Conservation (phyloP, 2,888 invertebrate species). For the Drosophila differens region DNA sequence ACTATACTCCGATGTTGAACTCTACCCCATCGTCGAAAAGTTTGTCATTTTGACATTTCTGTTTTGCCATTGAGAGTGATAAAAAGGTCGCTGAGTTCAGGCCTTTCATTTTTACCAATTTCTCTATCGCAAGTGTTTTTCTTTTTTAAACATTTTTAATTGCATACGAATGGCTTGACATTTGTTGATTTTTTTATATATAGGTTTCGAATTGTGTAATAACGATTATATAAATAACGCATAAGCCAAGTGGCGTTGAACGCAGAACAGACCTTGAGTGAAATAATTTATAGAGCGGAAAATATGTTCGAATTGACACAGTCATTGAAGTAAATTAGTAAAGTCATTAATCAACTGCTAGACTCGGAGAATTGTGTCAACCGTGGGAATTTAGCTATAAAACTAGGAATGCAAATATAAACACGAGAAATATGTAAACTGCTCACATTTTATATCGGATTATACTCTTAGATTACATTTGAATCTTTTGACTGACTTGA, state of each 20-base stretch:
- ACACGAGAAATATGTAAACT: not conserved
- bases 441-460: not conserved
- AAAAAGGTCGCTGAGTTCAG: constrained; percentile 45
- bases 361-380: constrained; percentile 1
- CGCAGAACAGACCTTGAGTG: not conserved
- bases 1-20: constrained; percentile 1
- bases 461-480: not conserved
- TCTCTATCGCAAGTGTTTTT: not conserved
- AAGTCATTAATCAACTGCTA: constrained; percentile 49
- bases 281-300: constrained; percentile 9
- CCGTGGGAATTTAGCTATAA: constrained; percentile 39
- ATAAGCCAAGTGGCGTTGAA: constrained; percentile 23
- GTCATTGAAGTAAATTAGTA: constrained; percentile 42
- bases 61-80: constrained; percentile 58
- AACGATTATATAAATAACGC: constrained; percentile 4
- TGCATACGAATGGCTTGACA: not conserved
- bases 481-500: not conserved
- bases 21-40: constrained; percentile 17
- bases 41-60: constrained; percentile 63
- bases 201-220: not conserved
- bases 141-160: constrained; percentile 14
- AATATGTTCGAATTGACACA: constrained; percentile 26
- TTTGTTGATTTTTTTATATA: not conserved
- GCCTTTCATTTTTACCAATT: not conserved
- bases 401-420: not conserved